Base-by-base conservation (phyloP, 2,888 invertebrate genomes). In the Toxonevra muliebris region DNA sequence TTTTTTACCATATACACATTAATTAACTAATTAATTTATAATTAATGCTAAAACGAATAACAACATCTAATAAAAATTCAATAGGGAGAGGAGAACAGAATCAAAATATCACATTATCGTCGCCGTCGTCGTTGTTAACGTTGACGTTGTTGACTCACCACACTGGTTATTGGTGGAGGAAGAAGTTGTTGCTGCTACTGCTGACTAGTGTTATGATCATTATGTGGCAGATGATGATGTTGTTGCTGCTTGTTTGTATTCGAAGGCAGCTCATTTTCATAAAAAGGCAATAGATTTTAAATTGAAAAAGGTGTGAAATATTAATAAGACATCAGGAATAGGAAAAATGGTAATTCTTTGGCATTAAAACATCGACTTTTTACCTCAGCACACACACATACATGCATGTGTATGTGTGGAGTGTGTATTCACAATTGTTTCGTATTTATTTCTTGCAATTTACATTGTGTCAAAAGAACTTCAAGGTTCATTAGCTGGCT, bases 281-380 rank as follows among this genome's bases (percentile, higher is more conserved):
- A 78, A 80, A 77, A 77, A 70, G 77, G 59, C 80, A 73, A 80
- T 80, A 74, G 79, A 77, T 79, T 77, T 76, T 65, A 66, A 74
- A 70, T 71, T 73, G 69, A 71, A 72, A 74, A 76, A 78, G 78
- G 78, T 80, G 78, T 78, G 78, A 78, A 78, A 76, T 79, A 79
- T 80, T 80, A 80, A 78, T 77, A 80, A 80, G 80, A 79, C 70
- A 76, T 78, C 79, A 78, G n/a, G n/a, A n/a, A n/a, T n/a, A n/a
- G n/a, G n/a, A n/a, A n/a, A n/a, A n/a, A n/a, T n/a, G n/a, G n/a
- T n/a, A n/a, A n/a, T n/a, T n/a, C n/a, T n/a, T n/a, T n/a, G n/a
- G n/a, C n/a, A n/a, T n/a, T n/a, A n/a, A n/a, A n/a, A n/a, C n/a
- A n/a, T n/a, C n/a, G n/a, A n/a, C n/a, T n/a, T n/a, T n/a, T n/a